Base-by-base conservation (phyloP, 2,113 vertebrate genomes). In the Fulica atra region DNA sequence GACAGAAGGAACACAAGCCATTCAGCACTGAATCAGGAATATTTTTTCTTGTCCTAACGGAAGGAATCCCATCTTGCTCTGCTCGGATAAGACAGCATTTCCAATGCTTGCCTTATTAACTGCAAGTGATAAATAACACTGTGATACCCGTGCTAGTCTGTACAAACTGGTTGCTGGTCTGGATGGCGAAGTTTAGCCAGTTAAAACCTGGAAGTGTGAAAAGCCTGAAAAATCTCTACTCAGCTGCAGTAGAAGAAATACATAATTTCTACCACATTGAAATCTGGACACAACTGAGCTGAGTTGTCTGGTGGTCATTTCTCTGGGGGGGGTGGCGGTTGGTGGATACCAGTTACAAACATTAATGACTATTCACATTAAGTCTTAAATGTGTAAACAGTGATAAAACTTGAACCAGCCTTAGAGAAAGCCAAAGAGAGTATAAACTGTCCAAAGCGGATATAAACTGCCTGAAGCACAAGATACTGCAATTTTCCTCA, bases 161-260 rank as follows among this genome's bases (percentile, higher is more conserved):
- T 50, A 17, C 24, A 31, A 31, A 14, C 2, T 1, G 1, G 36
- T 13, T 11, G 5, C 57, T 76, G 50, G 69, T 38, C 26, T 53
- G 73, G 13, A 23, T 0, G 0, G 3, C 0, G 1, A n/a, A 63
- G 16, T 56, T 87, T 25, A 88, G 72, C 15, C 12, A 44, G 35
- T 21, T 65, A 87, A 85, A 93, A 81, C 9, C 14, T 61, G 11
- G 2, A 66, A 48, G 9, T 3, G 7, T 21, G 38, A 35, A 95
- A 38, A 87, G 2, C 28, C 40, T 81, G 31, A 20, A 72, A 46
- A 83, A 10, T 15, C 29, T 68, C 10, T 54, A 54, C 20, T 78
- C 35, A 56, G 42, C n/a, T 79, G 6, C 81, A 71, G 13, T 5
- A 42, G 16, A 92, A 35, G 29, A 78, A 89, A 79, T 48, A 33